Conservation (phyloP, 92 coral and sea anemone species). For the Siderastrea radians region DNA sequence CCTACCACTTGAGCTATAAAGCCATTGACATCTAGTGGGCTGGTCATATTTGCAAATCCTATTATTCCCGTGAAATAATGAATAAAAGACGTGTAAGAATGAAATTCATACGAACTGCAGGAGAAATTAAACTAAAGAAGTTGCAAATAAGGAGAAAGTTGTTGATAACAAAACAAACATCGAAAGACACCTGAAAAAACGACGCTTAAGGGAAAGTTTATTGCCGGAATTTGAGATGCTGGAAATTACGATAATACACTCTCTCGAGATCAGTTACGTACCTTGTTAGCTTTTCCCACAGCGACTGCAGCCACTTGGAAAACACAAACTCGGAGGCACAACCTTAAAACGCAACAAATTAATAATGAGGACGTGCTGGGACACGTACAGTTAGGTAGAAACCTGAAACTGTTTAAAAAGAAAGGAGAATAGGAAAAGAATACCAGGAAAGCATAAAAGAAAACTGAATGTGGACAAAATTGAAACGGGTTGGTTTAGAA, state of each 20-base stretch:
- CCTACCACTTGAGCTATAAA: too few relatives aligned
- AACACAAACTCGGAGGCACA: constrained; percentile 95
- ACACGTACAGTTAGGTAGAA: neutral
- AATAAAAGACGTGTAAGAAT: neutral
- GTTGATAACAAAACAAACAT: too few relatives aligned
- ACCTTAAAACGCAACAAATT: constrained; percentile 53
- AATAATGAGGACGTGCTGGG: neutral
- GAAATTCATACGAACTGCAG: neutral
- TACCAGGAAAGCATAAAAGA: too few relatives aligned
- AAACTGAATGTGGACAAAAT: too few relatives aligned
- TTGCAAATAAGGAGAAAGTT: neutral
- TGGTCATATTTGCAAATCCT: neutral
- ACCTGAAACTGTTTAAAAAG: too few relatives aligned
- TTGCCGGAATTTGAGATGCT: neutral
- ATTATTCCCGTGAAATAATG: too few relatives aligned
- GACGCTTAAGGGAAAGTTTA: too few relatives aligned
- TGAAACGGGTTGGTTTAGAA: too few relatives aligned
- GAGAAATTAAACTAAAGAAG: neutral
- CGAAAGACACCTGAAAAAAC: too few relatives aligned
- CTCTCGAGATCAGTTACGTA: neutral
- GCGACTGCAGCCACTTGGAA: constrained; percentile 94
- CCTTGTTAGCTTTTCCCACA: constrained; percentile 94
- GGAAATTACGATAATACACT: too few relatives aligned
- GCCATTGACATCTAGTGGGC: too few relatives aligned
- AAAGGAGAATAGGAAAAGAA: too few relatives aligned